Evolutionary conservation across 1,140 invertebrate genomes (phyloP), one percentile per base, ranked within the genome.

Genomic region (Diachasma alloeum): DNA sequence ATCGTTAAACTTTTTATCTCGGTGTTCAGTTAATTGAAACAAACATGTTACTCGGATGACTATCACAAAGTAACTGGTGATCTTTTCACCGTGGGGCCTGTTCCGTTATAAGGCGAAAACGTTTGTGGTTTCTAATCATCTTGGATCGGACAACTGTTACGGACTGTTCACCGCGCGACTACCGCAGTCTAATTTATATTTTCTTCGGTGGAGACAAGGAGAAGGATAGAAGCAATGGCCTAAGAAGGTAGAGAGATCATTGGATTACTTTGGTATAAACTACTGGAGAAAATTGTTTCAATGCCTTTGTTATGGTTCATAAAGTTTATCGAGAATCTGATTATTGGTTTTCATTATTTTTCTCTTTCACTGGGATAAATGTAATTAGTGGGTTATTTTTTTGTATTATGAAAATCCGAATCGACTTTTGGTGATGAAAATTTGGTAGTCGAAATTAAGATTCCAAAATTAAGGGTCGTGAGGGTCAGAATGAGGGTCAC

Each of bases 101-200:
- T 63, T 76, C 75, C 69, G 75, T 76, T 76, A 76, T 17, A 26
- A 72, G 67, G 74, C 71, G 56, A 71, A 74, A 72, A 72, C 17
- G 17, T 11, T 59, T 63, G 69, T 70, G 71, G 71, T 83, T 82
- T 81, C 80, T 77, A 81, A 83, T 83, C 79, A 81, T 84, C 80
- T 53, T 81, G 76, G 75, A 85, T 80, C 74, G 73, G 76, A 56
- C 31, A 66, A 75, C 75, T 66, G 72, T 79, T n/a, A 81, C 77
- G 78, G 74, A 90, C 87, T 90, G 83, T 53, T 76, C 72, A 72
- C 74, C 73, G 72, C 74, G 76, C 78, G 69, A 70, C 48, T 36
- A 53, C 75, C 11, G 53, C 78, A 83, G 77, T 74, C 81, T 85
- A 86, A 87, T 89, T 87, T 89, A 89, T 89, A 89, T 88, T 86